Base-by-base conservation (phyloP, 2,888 invertebrate genomes). In the Phania funesta region DNA sequence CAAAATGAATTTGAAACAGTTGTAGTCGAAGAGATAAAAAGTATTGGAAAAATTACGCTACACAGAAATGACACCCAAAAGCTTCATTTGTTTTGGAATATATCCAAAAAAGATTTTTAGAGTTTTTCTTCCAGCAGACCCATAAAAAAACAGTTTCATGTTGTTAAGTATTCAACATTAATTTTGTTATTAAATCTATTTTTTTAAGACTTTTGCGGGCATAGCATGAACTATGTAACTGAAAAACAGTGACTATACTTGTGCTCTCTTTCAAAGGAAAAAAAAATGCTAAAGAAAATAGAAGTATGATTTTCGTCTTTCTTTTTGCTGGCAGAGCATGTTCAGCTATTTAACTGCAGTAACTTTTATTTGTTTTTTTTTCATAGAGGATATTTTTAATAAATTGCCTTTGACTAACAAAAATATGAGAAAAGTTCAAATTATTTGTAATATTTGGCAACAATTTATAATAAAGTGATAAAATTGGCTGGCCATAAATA, bases 1-100 rank as follows among this genome's bases (percentile, higher is more conserved):
- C 13, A 58, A 26, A 67, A 60, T 26, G 29, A 73, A 54, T 64
- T 24, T 38, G 29, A 41, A 70, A 62, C 64, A 46, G 46, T 48
- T 54, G 56, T 29, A 13, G 26, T 9, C 54, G 20, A 20, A 22
- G 41, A 3, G 22, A 41, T 22, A 24, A 56, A 38, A 48, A 18
- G 0, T 3, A 22, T 1, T 6, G 3, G 56, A 74, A 54, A 64
- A 22, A 50, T 35, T 22, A 29, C 35, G 44, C 9, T 8, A 44
- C 16, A 64, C 26, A 35, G 50, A 74, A 74, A 77, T 82, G 77
- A 82, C 81, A 81, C 73, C 81, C 81, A 82, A 74, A 74, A 70
- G 62, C 64, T 77, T 82, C 64, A 77, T 82, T 82, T 82, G 68
- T 74, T 74, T 82, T 82, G 81, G 81, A 82, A 68, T 44, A 58